Percentiles rank a stretch among this genome's conserved stretches.
These are phyloP conservation scores for Ochlodes sylvanus DNA, from an alignment of 2,888 invertebrate genomes.

Conservation along the genomic window DNA sequence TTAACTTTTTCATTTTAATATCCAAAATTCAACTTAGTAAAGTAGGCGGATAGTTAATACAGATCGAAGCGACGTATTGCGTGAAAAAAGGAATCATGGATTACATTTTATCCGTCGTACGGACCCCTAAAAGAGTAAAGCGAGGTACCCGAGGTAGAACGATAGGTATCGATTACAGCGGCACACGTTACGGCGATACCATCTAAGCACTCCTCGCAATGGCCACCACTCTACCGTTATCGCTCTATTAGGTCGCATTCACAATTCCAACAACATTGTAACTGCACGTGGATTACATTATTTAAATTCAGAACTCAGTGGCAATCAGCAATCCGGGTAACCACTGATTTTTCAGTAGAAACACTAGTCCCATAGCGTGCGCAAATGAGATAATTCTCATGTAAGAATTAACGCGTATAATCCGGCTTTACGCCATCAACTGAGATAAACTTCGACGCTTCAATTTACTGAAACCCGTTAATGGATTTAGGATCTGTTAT, in stretches of 20 bases:
- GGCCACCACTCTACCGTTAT: slow-evolving; percentile 42
- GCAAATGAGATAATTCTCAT: slow-evolving; percentile 9
- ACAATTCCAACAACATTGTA: slow-evolving; percentile 6
- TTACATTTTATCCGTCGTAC: not conserved
- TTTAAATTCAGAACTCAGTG: not conserved
- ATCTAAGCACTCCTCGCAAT: slow-evolving; percentile 69
- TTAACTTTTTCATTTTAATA: no score
- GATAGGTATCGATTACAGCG: slow-evolving; percentile 63
- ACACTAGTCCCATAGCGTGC: not conserved
- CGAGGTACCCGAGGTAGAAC: not conserved
- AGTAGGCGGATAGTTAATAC: no score
- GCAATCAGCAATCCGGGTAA: not conserved
- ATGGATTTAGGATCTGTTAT: slow-evolving; percentile 25
- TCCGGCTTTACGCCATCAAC: slow-evolving; percentile 1
- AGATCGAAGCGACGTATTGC: no score
- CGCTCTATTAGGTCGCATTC: slow-evolving; percentile 24
- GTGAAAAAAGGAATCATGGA: no score
- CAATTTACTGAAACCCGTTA: slow-evolving; percentile 18
- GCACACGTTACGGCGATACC: slow-evolving; percentile 71
- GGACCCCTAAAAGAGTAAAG: not conserved
- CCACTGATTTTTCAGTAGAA: not conserved
- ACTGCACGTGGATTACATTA: not conserved
- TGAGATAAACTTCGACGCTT: slow-evolving; percentile 10
- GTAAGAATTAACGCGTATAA: slow-evolving; percentile 6
- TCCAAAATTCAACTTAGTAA: no score